Conservation (phyloP, 2,113 vertebrate species). For the Pseudolaguvia tuberculata region DNA sequence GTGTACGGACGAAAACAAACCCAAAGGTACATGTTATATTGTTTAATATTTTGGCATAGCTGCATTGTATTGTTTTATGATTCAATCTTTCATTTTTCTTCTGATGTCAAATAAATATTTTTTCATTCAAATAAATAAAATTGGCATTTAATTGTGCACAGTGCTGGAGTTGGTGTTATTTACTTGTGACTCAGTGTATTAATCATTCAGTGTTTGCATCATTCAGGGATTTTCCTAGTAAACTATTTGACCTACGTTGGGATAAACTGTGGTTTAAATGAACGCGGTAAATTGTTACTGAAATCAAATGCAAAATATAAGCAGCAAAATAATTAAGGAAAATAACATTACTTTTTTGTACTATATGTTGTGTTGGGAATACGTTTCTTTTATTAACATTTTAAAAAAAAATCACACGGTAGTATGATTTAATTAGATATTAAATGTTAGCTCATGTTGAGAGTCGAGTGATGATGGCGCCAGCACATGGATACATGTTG, state of each 20-base stretch:
- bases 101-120: not conserved
- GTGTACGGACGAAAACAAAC: not conserved
- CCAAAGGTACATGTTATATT: not conserved
- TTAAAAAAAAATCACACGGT: not conserved
- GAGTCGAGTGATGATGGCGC: constrained; percentile 53
- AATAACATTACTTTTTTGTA: constrained; percentile 46
- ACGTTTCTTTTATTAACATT: constrained; percentile 27
- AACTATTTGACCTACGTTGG: not conserved
- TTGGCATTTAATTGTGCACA: not conserved
- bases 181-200: constrained; percentile 18
- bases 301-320: constrained; percentile 21
- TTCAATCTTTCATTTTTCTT: not conserved
- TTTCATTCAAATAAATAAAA: constrained; percentile 15
- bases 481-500: constrained; percentile 33
- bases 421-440: constrained; percentile 47
- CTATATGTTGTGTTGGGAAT: constrained; percentile 44
- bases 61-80: not conserved
- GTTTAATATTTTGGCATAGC: not conserved
- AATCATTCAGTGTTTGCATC: not conserved
- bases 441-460: constrained; percentile 47
- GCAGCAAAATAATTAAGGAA: constrained; percentile 12
- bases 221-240: not conserved
- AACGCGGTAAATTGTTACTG: not conserved
- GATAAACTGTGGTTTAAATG: not conserved
- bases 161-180: constrained; percentile 19